Conservation (phyloP, 2,113 vertebrate species). For the Perca flavescens region DNA sequence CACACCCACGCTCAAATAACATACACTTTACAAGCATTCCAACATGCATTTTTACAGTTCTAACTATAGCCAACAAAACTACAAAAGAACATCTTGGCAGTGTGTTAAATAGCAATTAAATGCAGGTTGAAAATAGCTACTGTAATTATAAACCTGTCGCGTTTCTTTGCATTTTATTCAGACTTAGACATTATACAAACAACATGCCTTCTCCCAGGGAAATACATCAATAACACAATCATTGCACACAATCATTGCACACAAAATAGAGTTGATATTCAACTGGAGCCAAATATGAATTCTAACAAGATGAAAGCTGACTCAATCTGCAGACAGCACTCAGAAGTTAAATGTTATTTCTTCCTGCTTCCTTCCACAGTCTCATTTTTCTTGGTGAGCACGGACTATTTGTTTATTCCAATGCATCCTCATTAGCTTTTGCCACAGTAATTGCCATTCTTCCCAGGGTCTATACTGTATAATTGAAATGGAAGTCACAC, state of each 20-base stretch:
- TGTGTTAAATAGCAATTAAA: conserved; percentile 30
- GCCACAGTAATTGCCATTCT: conserved; percentile 16
- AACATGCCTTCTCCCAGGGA: neutral
- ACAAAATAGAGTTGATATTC: neutral
- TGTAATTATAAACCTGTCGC: conserved; percentile 29
- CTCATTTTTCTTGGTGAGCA: conserved; percentile 42
- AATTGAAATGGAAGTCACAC: conserved; percentile 24
- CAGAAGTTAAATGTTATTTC: conserved; percentile 42
- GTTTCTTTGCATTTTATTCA: conserved; percentile 18
- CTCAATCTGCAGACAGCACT: conserved; percentile 53
- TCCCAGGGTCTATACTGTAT: neutral
- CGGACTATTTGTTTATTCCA: conserved; percentile 55
- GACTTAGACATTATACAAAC: neutral
- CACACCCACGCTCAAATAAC: conserved; percentile 42
- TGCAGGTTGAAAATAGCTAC: conserved; percentile 26
- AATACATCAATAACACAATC: neutral
- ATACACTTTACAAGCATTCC: conserved; percentile 11
- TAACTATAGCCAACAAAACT: conserved; percentile 9
- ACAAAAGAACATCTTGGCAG: conserved; percentile 40
- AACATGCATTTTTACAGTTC: conserved; percentile 30
- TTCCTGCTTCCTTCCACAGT: conserved; percentile 16
- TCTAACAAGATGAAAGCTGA: conserved; percentile 30
- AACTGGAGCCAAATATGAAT: conserved; percentile 1
- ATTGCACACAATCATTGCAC: neutral
- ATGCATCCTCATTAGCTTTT: conserved; percentile 49